A percentile compares a stretch with the other conserved stretches of the same genome.
These are phyloP conservation scores for Neolamprologus multifasciatus DNA, from an alignment of 2,797 vertebrate species.

Conservation along the genomic window DNA sequence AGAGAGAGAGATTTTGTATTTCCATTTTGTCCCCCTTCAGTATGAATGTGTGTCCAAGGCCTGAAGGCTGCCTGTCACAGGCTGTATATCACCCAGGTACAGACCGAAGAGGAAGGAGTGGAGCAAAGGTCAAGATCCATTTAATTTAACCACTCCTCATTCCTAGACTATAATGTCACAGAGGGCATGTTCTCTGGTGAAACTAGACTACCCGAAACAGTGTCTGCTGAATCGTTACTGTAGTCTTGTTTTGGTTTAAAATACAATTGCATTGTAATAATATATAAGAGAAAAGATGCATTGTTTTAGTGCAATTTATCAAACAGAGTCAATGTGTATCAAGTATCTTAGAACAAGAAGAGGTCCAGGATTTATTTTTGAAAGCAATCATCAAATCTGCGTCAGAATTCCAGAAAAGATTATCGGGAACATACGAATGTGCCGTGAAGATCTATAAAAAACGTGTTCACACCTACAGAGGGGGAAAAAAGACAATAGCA, in stretches of 20 bases:
- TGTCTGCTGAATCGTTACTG: background rate
- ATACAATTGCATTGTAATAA: background rate
- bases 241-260: background rate
- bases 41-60: background rate
- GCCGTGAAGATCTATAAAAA: background rate
- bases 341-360: background rate
- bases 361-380: background rate
- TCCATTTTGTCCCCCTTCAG: background rate
- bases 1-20: background rate
- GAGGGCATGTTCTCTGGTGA: background rate
- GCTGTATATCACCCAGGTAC: background rate
- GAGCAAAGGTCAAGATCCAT: background rate
- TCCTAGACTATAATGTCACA: background rate
- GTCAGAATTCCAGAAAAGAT: background rate
- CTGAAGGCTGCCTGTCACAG: background rate
- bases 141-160: background rate
- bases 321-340: background rate
- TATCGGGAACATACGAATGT: fast-evolving
- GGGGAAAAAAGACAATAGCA: constrained; percentile 35
- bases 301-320: background rate
- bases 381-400: background rate
- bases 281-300: background rate
- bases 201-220: background rate
- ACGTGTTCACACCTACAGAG: background rate
- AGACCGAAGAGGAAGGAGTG: background rate